phyloP scores from a whole-genome alignment of 2,888 invertebrate species.

The Alviniconcha strummeri region DNA sequence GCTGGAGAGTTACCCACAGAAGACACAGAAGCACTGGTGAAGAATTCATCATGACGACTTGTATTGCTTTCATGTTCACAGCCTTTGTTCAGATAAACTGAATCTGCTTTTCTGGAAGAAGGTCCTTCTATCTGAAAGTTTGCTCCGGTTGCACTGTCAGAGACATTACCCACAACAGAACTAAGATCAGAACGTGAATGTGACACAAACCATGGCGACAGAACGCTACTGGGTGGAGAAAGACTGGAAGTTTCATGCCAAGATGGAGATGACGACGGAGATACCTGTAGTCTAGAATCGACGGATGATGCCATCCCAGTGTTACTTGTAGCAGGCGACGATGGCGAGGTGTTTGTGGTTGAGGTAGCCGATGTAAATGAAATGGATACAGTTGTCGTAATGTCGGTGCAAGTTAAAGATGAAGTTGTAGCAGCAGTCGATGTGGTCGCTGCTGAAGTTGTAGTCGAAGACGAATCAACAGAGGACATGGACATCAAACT shows the following conservation, averaged over 20 bases:
- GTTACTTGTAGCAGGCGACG: background rate
- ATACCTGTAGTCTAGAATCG: background rate
- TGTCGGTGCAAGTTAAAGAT: background rate
- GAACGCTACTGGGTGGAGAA: too few relatives aligned
- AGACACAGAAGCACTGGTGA: too few relatives aligned
- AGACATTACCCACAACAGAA: too few relatives aligned
- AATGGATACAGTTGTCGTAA: too few relatives aligned
- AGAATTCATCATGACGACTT: background rate
- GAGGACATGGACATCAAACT: too few relatives aligned
- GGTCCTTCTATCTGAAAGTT: too few relatives aligned
- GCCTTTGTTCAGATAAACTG: background rate
- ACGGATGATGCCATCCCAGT: background rate
- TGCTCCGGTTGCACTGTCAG: too few relatives aligned
- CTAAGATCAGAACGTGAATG: too few relatives aligned
- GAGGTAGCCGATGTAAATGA: background rate
- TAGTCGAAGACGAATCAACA: background rate
- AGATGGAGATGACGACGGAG: background rate
- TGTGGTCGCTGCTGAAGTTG: background rate
- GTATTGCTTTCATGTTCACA: background rate
- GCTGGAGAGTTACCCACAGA: too few relatives aligned
- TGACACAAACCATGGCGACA: too few relatives aligned
- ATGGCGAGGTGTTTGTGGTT: background rate
- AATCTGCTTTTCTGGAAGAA: too few relatives aligned
- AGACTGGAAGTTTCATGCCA: too few relatives aligned
- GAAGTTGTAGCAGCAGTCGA: background rate